phyloP scores from a whole-genome alignment of 2,888 invertebrate genomes.

The Corbicula japonica region DNA sequence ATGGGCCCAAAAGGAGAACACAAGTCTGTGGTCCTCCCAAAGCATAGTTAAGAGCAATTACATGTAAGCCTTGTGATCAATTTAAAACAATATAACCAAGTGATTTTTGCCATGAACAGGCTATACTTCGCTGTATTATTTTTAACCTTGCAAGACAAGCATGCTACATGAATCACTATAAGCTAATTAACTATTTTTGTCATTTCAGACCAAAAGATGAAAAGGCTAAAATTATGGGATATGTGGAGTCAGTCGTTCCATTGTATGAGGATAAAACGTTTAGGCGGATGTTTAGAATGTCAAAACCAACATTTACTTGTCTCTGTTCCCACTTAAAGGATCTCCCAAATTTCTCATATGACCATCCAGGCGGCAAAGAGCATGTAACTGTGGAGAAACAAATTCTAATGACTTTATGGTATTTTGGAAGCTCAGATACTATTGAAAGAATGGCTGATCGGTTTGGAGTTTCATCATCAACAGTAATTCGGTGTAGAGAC shows the following conservation, averaged over 20 bases:
- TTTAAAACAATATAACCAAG: slow-evolving; percentile 1
- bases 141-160: too few species aligned
- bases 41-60: slow-evolving; percentile 4
- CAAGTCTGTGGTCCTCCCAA: slow-evolving; percentile 2
- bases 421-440: slow-evolving; percentile 39
- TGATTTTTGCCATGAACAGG: too few species aligned
- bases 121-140: too few species aligned
- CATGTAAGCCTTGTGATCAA: slow-evolving; percentile 4
- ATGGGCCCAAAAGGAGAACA: slow-evolving; percentile 1
- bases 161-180: too few species aligned
- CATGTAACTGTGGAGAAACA: slow-evolving; percentile 10
- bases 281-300: slow-evolving; percentile 12
- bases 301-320: slow-evolving; percentile 10
- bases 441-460: slow-evolving; percentile 41
- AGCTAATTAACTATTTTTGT: too few species aligned
- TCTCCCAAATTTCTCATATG: too few species aligned
- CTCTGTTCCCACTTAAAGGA: slow-evolving; percentile 13
- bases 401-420: slow-evolving; percentile 40
- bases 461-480: slow-evolving; percentile 55
- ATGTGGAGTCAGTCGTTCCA: slow-evolving; percentile 5
- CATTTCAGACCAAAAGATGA: slow-evolving; percentile 8
- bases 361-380: neutral
- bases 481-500: slow-evolving; percentile 34
- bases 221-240: slow-evolving; percentile 13
- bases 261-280: neutral